These are phyloP conservation scores for Tupaia tana DNA, from an alignment of 2,113 vertebrate genomes.

Conservation along the genomic window DNA sequence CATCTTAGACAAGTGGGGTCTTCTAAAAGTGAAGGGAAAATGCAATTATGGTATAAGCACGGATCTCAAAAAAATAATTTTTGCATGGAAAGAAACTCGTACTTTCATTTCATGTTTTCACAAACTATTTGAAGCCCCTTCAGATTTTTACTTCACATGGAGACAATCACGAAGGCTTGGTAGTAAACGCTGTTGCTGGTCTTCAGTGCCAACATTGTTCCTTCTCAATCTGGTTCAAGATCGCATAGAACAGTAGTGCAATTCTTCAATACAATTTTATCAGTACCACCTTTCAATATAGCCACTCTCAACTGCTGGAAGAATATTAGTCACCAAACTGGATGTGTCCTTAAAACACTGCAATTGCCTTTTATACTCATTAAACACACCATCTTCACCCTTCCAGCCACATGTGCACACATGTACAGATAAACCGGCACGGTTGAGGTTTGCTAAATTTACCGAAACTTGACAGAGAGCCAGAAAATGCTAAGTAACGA, in stretches of 20 bases:
- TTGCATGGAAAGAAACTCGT: too few relatives aligned
- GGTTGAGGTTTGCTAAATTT: neutral
- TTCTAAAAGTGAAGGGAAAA: too few relatives aligned
- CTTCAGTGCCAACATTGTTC: neutral
- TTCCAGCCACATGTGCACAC: neutral
- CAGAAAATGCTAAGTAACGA: neutral
- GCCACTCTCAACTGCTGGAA: neutral
- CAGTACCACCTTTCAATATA: neutral
- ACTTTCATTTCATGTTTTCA: too few relatives aligned
- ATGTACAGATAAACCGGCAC: neutral
- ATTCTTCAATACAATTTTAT: conserved; percentile 38
- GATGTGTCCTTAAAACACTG: neutral
- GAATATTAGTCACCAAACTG: neutral
- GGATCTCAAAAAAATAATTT: too few relatives aligned
- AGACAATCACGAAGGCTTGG: neutral
- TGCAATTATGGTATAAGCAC: too few relatives aligned
- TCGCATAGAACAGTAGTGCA: neutral
- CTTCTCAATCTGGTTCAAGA: conserved; percentile 1
- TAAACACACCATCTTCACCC: neutral
- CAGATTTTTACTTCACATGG: neutral
- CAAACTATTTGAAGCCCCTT: too few relatives aligned
- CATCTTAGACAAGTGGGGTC: too few relatives aligned
- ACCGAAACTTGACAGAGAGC: neutral
- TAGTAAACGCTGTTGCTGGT: neutral
- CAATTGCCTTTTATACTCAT: neutral